Conservation (phyloP, 2,888 invertebrate genomes). For the Sialis lutaria region DNA sequence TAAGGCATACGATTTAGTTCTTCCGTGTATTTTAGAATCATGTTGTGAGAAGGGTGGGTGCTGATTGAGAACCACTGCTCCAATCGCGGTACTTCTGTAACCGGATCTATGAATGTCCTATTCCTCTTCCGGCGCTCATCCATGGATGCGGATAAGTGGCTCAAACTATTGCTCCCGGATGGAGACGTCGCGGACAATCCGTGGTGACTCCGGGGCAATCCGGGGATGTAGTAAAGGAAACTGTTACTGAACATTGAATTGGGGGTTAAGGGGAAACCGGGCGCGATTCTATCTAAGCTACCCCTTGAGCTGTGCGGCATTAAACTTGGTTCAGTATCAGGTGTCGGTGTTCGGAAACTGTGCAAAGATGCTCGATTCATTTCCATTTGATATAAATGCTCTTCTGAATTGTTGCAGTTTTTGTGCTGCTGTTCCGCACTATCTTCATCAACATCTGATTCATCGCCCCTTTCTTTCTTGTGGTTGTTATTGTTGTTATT, state of each 20-base stretch:
- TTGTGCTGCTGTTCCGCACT: constrained; percentile 26
- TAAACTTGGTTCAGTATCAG: constrained; percentile 12
- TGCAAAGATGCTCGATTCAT: constrained; percentile 22
- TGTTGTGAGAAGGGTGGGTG: constrained; percentile 95
- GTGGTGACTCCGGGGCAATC: constrained; percentile 34
- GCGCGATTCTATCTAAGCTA: constrained; percentile 25
- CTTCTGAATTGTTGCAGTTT: constrained; percentile 15
- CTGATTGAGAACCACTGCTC: constrained; percentile 96
- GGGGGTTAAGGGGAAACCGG: constrained; percentile 61
- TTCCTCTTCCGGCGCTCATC: constrained; percentile 88
- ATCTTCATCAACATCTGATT: constrained; percentile 33
- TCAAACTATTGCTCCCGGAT: constrained; percentile 39
- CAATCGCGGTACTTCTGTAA: constrained; percentile 87
- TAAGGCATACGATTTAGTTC: constrained; percentile 95
- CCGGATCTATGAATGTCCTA: constrained; percentile 97
- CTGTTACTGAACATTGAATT: constrained; percentile 80
- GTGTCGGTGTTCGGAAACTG: constrained; percentile 13
- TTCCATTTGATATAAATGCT: constrained; percentile 23
- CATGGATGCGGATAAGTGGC: constrained; percentile 27
- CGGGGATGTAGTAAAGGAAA: constrained; percentile 75
- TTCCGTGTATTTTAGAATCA: constrained; percentile 95
- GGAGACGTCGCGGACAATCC: constrained; percentile 26
- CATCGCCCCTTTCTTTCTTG: constrained; percentile 31
- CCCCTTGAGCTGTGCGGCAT: constrained; percentile 19
- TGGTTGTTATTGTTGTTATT: constrained; percentile 34